Conservation (phyloP, 2,888 invertebrate genomes). For the Drosophila longiperda region DNA sequence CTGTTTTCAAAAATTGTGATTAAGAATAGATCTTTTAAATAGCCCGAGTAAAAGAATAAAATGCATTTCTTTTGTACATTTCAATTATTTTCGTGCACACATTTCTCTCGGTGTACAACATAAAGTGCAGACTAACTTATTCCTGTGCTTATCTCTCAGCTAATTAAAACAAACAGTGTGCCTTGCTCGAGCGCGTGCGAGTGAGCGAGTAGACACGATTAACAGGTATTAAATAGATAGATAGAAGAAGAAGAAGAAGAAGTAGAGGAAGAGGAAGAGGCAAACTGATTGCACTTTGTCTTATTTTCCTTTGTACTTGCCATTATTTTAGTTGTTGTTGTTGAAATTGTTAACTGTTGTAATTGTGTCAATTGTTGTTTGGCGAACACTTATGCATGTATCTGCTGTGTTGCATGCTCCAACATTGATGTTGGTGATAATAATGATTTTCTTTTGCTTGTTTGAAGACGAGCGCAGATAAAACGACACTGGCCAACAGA, state of each 20-base stretch:
- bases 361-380: slow-evolving; percentile 73
- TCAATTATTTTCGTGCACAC: not conserved
- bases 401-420: slow-evolving; percentile 15
- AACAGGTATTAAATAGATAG: slow-evolving; percentile 12
- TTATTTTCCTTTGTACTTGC: slow-evolving; percentile 13
- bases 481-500: slow-evolving; percentile 13
- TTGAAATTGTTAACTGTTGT: slow-evolving; percentile 36
- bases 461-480: slow-evolving; percentile 39
- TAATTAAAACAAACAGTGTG: slow-evolving; percentile 41
- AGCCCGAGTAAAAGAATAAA: not conserved
- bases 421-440: slow-evolving; percentile 42
- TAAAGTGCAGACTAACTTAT: not conserved
- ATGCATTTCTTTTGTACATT: not conserved
- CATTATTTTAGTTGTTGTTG: slow-evolving; percentile 11
- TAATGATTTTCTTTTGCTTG: slow-evolving; percentile 54
- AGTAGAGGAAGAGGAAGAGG: slow-evolving; percentile 13
- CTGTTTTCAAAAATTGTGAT: not conserved
- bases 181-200: not conserved
- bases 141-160: slow-evolving; percentile 15
- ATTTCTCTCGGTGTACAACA: slow-evolving; percentile 12
- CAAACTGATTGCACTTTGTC: slow-evolving; percentile 34
- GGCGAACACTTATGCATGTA: slow-evolving; percentile 52
- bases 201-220: not conserved
- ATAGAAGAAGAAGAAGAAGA: slow-evolving; percentile 5
- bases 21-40: not conserved